Percentiles rank a stretch among this genome's conserved stretches.
Conservation (phyloP, 2,888 invertebrate species). For the Cephus pulcher region DNA sequence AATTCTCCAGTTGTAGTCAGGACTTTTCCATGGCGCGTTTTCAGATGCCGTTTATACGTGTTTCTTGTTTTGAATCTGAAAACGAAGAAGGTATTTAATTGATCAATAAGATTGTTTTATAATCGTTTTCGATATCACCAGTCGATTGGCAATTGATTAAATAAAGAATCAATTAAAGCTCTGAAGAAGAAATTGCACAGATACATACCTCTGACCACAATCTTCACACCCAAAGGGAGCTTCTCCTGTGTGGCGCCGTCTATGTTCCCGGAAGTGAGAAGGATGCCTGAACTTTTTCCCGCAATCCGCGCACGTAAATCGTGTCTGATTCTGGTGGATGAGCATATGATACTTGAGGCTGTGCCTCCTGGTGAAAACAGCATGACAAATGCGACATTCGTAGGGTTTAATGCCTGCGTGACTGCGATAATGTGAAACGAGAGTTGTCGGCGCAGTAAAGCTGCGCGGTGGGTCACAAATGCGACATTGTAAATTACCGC, state of each 20-base stretch:
- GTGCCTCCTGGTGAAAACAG: constrained; percentile 72
- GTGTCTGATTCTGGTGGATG: constrained; percentile 72
- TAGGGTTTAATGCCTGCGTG: constrained; percentile 74
- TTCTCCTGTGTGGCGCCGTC: constrained; percentile 70
- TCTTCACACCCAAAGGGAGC: constrained; percentile 68
- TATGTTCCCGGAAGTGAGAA: constrained; percentile 71
- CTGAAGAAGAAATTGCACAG: not conserved
- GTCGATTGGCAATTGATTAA: constrained; percentile 19
- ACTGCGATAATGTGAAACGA: constrained; percentile 72
- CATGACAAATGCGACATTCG: constrained; percentile 70
- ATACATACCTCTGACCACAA: constrained; percentile 61
- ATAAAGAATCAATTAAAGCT: constrained; percentile 9
- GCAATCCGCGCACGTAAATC: constrained; percentile 72
- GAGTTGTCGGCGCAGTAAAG: constrained; percentile 72
- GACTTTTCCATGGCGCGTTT: constrained; percentile 71
- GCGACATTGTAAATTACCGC: constrained; percentile 68
- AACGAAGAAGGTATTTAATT: not conserved
- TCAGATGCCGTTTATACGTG: constrained; percentile 72
- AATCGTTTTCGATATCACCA: not conserved
- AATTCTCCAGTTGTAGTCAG: constrained; percentile 69
- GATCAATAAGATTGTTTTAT: not conserved
- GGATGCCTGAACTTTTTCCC: constrained; percentile 72
- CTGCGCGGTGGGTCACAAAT: constrained; percentile 70
- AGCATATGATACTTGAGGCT: constrained; percentile 74
- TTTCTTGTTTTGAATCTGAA: constrained; percentile 71